Conservation (phyloP, 2,888 invertebrate species). For the Ectemnius lituratus region DNA sequence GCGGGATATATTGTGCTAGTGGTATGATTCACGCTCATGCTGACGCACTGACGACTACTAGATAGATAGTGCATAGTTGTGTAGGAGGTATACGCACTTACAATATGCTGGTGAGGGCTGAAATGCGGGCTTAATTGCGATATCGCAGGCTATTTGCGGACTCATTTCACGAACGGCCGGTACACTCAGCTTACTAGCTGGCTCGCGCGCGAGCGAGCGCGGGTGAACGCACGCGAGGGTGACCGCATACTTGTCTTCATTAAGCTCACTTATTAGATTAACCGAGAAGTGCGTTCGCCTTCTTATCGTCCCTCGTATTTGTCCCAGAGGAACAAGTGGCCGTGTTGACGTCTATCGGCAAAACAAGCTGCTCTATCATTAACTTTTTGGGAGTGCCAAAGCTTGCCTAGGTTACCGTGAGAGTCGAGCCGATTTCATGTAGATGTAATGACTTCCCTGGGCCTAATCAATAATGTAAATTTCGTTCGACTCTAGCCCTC, state of each 20-base stretch:
- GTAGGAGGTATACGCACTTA: background rate
- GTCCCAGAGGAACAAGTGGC: too few species aligned
- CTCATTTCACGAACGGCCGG: slow-evolving; percentile 28
- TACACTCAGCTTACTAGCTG: background rate
- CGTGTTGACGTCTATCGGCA: too few species aligned
- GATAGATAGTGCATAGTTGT: background rate
- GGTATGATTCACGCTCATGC: too few species aligned
- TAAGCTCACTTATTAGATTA: slow-evolving; percentile 34
- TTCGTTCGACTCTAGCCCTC: slow-evolving; percentile 36
- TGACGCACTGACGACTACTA: too few species aligned
- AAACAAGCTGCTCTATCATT: too few species aligned
- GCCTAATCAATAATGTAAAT: slow-evolving; percentile 55
- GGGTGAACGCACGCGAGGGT: slow-evolving; percentile 47
- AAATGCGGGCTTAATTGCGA: slow-evolving; percentile 27
- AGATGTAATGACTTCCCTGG: slow-evolving; percentile 27
- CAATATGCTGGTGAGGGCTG: slow-evolving; percentile 6
- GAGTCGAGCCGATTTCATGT: slow-evolving; percentile 12
- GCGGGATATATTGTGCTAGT: too few species aligned
- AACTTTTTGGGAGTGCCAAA: too few species aligned
- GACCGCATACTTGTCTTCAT: slow-evolving; percentile 44
- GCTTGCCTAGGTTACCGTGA: too few species aligned
- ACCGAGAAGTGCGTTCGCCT: background rate
- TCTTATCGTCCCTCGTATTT: background rate
- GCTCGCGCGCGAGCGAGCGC: slow-evolving; percentile 3
- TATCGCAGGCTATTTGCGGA: slow-evolving; percentile 39